Percentiles rank a stretch among this genome's conserved stretches.
phyloP scores from a whole-genome alignment of 2,888 invertebrate species.

The Cerastis leucographa region DNA sequence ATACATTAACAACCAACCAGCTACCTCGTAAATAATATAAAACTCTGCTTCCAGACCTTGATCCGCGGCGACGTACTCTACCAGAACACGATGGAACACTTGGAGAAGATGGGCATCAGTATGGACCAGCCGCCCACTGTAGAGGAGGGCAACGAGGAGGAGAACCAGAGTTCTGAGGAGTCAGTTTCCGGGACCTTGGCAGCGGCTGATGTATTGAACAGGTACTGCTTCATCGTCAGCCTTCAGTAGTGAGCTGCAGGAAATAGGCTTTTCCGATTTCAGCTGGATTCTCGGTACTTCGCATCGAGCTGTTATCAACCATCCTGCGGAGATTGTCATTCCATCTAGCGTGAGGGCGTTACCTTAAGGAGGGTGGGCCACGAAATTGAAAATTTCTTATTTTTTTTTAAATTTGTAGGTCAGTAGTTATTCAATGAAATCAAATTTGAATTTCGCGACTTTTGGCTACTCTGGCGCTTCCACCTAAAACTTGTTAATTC shows the following conservation, averaged over 20 bases:
- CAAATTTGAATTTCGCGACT: too few species aligned
- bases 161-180: slow-evolving; percentile 59
- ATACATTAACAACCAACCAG: neutral
- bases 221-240: slow-evolving; percentile 37
- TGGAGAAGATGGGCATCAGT: slow-evolving; percentile 83
- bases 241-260: neutral
- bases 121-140: slow-evolving; percentile 70
- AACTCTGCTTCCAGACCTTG: slow-evolving; percentile 70
- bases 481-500: neutral
- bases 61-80: slow-evolving; percentile 84
- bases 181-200: slow-evolving; percentile 74
- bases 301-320: neutral
- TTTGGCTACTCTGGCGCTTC: too few species aligned
- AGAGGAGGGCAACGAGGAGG: slow-evolving; percentile 65
- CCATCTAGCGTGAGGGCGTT: neutral
- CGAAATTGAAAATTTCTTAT: too few species aligned
- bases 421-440: too few species aligned
- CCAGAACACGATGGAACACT: slow-evolving; percentile 83
- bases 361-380: neutral
- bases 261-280: neutral
- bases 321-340: neutral
- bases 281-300: neutral
- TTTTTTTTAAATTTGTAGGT: too few species aligned
- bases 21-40: neutral
- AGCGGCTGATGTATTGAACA: slow-evolving; percentile 82